Evolutionary conservation across 2,113 vertebrate genomes (phyloP).

Genomic region (Oreotragus oreotragus): DNA sequence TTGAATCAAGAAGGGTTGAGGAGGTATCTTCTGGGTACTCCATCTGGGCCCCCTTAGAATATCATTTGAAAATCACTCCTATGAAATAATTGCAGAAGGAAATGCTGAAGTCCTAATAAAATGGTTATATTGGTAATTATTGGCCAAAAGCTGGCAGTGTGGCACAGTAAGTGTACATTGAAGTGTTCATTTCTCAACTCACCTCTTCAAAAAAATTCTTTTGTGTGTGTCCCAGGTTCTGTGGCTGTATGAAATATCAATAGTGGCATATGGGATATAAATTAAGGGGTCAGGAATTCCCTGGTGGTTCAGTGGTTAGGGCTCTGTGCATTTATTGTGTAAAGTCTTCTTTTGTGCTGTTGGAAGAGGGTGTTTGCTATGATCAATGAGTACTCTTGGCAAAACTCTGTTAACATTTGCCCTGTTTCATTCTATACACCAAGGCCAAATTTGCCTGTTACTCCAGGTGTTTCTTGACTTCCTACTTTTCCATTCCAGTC

Average conservation of each 20-base stretch:
- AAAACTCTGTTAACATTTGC: neutral
- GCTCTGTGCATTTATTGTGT: neutral
- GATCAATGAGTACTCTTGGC: neutral
- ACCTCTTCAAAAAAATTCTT: neutral
- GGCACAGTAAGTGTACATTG: neutral
- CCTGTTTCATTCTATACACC: neutral
- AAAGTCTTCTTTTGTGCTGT: neutral
- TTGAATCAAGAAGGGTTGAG: neutral
- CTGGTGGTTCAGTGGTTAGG: neutral
- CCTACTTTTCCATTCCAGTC: neutral
- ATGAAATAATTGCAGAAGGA: neutral
- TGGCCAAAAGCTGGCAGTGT: neutral
- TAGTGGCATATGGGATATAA: neutral
- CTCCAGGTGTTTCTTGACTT: neutral
- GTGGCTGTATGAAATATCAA: neutral
- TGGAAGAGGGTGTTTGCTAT: neutral
- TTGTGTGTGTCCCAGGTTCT: neutral
- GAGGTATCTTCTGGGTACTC: too few species aligned
- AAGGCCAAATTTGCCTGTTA: neutral
- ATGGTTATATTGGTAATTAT: neutral
- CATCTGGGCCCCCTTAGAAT: neutral
- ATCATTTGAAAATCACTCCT: neutral
- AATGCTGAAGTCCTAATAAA: neutral
- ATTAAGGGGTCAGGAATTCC: neutral
- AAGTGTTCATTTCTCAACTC: neutral